Conservation (phyloP, 2,113 vertebrate species). For the Micronisus gabar region DNA sequence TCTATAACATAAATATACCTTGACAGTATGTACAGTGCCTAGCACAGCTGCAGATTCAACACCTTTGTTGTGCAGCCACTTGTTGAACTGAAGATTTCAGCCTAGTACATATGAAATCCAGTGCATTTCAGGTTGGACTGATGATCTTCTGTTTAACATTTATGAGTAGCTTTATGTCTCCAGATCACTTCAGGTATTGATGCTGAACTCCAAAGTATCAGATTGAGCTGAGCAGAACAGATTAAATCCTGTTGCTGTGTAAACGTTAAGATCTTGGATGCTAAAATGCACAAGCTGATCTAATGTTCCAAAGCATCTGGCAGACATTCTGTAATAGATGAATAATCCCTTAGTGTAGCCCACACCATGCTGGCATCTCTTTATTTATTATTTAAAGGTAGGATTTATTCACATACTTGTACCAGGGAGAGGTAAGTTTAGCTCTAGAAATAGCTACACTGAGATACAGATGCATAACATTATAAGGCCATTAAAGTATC, state of each 20-base stretch:
- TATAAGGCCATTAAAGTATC: background rate
- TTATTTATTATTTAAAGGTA: background rate
- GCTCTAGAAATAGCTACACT: background rate
- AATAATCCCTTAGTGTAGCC: background rate
- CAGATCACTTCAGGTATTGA: background rate
- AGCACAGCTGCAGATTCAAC: background rate
- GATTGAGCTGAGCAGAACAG: background rate
- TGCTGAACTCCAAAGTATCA: background rate
- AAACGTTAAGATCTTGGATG: background rate
- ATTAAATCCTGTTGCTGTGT: background rate
- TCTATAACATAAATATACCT: background rate
- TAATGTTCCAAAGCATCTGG: background rate
- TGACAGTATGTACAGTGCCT: too few relatives aligned
- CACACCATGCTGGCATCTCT: background rate
- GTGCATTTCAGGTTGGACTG: background rate
- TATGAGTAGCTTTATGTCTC: background rate
- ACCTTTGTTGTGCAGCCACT: background rate
- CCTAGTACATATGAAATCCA: background rate
- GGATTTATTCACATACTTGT: background rate
- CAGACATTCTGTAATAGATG: background rate
- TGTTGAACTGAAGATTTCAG: background rate
- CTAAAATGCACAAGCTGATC: background rate
- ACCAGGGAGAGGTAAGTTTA: background rate
- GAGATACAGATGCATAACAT: background rate
- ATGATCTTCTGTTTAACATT: background rate